A percentile compares a stretch with the other conserved stretches of the same genome.
Evolutionary conservation across 2,113 vertebrate species (phyloP).

Genomic region (Pluvialis apricaria): DNA sequence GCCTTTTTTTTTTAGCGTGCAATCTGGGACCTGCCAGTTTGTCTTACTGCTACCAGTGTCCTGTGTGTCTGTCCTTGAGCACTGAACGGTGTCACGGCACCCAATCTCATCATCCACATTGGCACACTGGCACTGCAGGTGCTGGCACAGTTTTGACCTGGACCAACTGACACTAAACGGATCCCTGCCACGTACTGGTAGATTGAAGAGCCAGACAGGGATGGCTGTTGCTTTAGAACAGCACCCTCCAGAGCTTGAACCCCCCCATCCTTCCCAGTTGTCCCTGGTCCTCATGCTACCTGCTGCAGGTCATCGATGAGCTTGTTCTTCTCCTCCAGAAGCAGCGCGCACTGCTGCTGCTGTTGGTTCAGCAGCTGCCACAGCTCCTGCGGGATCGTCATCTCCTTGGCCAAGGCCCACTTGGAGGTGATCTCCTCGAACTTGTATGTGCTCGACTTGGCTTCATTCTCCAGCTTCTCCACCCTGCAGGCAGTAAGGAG

Average conservation of each 20-base stretch:
- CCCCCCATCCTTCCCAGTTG: too few species aligned
- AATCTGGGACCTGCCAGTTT: not conserved
- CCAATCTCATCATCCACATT: rapidly evolving
- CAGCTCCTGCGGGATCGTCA: conserved; percentile 73
- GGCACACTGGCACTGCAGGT: not conserved
- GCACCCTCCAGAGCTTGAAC: not conserved
- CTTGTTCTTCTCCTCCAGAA: conserved; percentile 83
- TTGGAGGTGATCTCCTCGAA: conserved; percentile 77
- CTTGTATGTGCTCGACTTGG: conserved; percentile 66
- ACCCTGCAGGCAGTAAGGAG: conserved; percentile 30
- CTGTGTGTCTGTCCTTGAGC: not conserved
- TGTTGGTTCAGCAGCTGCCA: conserved; percentile 77
- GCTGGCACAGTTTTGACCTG: not conserved
- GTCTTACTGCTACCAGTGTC: not conserved
- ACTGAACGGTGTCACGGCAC: not conserved
- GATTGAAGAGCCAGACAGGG: not conserved
- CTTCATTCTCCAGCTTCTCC: conserved; percentile 64
- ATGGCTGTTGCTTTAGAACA: not conserved
- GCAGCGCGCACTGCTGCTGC: conserved; percentile 69
- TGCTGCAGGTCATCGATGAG: conserved; percentile 81
- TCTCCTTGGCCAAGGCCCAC: conserved; percentile 69
- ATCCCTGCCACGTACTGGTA: not conserved
- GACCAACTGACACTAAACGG: not conserved
- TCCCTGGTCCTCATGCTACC: conserved; percentile 54
- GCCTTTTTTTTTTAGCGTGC: not conserved